A percentile compares a stretch with the other conserved stretches of the same genome.
Evolutionary conservation across 2,888 invertebrate genomes (phyloP).

Genomic region (Beris chalybata): DNA sequence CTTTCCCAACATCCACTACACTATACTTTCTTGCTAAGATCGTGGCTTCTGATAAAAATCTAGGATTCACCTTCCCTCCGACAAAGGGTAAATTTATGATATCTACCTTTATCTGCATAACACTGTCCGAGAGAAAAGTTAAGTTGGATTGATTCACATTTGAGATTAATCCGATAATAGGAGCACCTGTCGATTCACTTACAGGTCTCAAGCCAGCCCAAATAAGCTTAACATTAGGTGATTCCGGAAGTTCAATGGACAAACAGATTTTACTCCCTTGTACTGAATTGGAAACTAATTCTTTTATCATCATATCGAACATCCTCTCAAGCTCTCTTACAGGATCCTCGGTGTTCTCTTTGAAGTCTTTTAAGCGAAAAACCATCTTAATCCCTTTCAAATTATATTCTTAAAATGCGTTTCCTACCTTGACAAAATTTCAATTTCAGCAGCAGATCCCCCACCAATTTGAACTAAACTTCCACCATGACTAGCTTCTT

Average conservation of each 20-base stretch:
- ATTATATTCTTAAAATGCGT: neutral
- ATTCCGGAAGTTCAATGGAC: slow-evolving; percentile 20
- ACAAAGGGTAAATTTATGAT: slow-evolving; percentile 19
- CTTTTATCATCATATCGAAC: no score
- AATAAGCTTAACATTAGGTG: slow-evolving; percentile 13
- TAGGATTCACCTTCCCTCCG: slow-evolving; percentile 2
- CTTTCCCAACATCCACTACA: no score
- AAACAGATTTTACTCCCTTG: slow-evolving; percentile 28
- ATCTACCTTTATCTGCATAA: slow-evolving; percentile 18
- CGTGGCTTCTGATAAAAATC: no score
- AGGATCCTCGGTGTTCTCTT: neutral
- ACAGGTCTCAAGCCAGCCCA: slow-evolving; percentile 24
- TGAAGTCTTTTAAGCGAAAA: neutral
- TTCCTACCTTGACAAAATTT: slow-evolving; percentile 1
- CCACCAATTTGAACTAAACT: neutral
- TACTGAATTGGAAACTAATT: neutral
- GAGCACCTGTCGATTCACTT: slow-evolving; percentile 14
- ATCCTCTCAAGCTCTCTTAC: no score
- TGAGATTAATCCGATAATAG: slow-evolving; percentile 22
- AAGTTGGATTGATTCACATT: slow-evolving; percentile 21
- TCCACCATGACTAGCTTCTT: no score
- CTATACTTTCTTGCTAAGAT: no score
- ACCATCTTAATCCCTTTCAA: neutral
- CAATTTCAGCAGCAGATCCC: neutral
- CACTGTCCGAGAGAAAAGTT: slow-evolving; percentile 17